These are phyloP conservation scores for Hemicordylus capensis DNA, from an alignment of 2,113 vertebrate genomes.

Conservation along the genomic window DNA sequence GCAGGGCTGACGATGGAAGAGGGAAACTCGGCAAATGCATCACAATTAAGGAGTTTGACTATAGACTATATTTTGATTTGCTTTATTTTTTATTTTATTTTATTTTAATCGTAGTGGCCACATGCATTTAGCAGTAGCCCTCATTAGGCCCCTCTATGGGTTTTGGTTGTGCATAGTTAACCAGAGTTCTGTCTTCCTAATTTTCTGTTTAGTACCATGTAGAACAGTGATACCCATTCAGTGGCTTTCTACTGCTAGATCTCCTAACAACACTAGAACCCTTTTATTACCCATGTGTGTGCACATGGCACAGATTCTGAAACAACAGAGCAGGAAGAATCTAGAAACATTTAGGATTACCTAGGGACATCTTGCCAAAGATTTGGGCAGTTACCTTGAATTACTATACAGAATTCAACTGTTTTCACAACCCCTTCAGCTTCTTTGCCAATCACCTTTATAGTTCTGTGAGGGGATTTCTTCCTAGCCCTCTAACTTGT, in stretches of 20 bases:
- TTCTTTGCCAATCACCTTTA: not conserved
- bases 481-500: too few species aligned
- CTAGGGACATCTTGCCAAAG: not conserved
- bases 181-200: not conserved
- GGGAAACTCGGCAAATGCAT: slow-evolving; percentile 84
- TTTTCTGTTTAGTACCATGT: not conserved
- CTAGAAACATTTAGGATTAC: not conserved
- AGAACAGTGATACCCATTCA: not conserved
- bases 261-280: not conserved
- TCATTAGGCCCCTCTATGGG: not conserved
- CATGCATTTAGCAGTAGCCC: slow-evolving; percentile 19
- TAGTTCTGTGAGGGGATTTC: not conserved
- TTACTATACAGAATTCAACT: not conserved
- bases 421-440: not conserved
- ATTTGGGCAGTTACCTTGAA: fast-evolving
- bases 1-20: slow-evolving; percentile 78
- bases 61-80: slow-evolving; percentile 75
- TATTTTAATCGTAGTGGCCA: slow-evolving; percentile 31
- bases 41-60: slow-evolving; percentile 89
- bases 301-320: not conserved
- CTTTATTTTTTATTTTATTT: slow-evolving; percentile 60
- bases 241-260: not conserved
- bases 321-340: not conserved
- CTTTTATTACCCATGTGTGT: not conserved
- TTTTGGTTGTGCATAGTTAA: not conserved